These are phyloP conservation scores for Condylostylus longicornis DNA, from an alignment of 1,140 invertebrate species.

Conservation along the genomic window DNA sequence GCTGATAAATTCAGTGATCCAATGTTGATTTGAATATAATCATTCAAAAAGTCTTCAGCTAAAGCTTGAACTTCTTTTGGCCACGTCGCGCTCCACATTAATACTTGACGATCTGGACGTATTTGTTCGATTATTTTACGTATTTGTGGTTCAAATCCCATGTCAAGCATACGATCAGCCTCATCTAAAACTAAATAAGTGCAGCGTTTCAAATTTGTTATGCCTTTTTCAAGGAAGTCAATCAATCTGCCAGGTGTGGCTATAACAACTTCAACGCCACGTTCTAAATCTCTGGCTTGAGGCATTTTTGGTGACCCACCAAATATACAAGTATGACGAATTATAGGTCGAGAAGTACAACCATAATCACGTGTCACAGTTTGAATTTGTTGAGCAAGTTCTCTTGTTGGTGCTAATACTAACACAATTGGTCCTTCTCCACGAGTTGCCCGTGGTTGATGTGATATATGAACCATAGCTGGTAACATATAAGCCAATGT, in stretches of 20 bases:
- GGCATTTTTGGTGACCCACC: conserved; percentile 91
- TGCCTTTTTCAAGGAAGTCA: conserved; percentile 88
- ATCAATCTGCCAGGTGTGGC: conserved; percentile 94
- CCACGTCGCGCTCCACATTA: conserved; percentile 99
- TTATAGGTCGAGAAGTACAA: conserved; percentile 48
- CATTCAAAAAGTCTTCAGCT: conserved; percentile 85
- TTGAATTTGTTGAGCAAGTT: conserved; percentile 95
- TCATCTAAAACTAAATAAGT: conserved; percentile 96
- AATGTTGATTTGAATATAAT: conserved; percentile 87
- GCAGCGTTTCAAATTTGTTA: conserved; percentile 77
- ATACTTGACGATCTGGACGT: conserved; percentile 80
- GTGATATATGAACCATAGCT: conserved; percentile 58
- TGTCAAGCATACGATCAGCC: conserved; percentile 76
- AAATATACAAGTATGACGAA: conserved; percentile 90
- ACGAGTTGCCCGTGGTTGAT: conserved; percentile 48
- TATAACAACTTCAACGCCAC: conserved; percentile 83
- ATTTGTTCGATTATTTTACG: conserved; percentile 95
- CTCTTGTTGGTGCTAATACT: conserved; percentile 87
- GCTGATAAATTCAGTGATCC: conserved; percentile 85
- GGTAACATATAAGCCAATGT: conserved; percentile 75
- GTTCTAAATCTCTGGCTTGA: conserved; percentile 80
- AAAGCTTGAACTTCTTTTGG: conserved; percentile 90
- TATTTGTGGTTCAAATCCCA: conserved; percentile 99
- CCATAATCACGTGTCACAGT: conserved; percentile 87
- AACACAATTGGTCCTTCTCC: conserved; percentile 88